These are phyloP conservation scores for Plestiodon gilberti DNA, from an alignment of 2,113 vertebrate species.

Conservation along the genomic window DNA sequence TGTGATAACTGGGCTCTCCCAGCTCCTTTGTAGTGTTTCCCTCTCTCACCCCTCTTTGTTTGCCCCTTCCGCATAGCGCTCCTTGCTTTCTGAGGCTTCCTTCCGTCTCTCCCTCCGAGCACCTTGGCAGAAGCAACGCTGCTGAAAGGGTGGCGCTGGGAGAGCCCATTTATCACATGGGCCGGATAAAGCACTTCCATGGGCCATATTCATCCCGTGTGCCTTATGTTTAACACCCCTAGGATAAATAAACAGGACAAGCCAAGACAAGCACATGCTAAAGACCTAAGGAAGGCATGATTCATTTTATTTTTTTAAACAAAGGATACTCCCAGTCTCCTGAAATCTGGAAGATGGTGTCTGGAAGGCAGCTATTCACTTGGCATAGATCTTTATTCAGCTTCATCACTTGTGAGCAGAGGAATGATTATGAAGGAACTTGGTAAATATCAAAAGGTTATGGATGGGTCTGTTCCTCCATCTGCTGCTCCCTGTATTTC, in stretches of 20 bases:
- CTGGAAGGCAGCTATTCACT: neutral
- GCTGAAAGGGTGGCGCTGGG: no score
- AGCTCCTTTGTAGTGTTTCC: no score
- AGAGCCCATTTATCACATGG: no score
- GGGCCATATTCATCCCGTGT: no score
- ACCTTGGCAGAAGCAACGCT: no score
- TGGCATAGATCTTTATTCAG: neutral
- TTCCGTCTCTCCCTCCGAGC: no score
- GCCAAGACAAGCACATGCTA: neutral
- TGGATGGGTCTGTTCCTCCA: neutral
- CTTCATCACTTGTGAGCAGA: neutral
- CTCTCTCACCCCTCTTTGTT: no score
- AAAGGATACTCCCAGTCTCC: neutral
- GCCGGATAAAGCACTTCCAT: no score
- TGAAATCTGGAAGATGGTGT: neutral
- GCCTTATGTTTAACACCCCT: no score
- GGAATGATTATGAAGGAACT: neutral
- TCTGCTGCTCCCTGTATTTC: neutral
- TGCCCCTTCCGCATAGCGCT: no score
- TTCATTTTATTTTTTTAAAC: neutral
- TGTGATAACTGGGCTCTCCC: no score
- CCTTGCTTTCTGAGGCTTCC: no score
- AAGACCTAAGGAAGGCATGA: neutral
- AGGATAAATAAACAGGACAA: neutral
- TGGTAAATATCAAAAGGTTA: slow-evolving; percentile 6